phyloP scores from a whole-genome alignment of 2,888 invertebrate genomes.

The Abscondita cerata region DNA sequence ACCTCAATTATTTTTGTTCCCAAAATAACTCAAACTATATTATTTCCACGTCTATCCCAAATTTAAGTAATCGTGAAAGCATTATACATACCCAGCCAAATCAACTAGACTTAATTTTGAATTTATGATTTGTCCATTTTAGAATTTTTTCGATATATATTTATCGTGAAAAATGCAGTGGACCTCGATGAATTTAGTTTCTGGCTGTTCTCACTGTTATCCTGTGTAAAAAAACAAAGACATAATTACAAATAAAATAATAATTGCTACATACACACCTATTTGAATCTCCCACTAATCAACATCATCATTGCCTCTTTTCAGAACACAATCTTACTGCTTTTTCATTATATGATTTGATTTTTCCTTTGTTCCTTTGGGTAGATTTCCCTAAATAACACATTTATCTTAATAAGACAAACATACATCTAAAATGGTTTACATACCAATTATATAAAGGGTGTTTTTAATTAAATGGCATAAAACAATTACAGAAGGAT shows the following conservation, averaged over 20 bases:
- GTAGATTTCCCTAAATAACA: too few species aligned
- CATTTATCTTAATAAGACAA: too few species aligned
- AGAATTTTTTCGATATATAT: constrained; percentile 50
- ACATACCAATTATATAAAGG: too few species aligned
- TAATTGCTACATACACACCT: constrained; percentile 49
- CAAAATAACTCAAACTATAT: too few species aligned
- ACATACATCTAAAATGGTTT: too few species aligned
- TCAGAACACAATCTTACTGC: constrained; percentile 59
- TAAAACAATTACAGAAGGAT: too few species aligned
- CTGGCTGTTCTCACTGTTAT: constrained; percentile 63
- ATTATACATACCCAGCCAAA: constrained; percentile 63
- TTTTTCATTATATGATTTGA: constrained; percentile 60
- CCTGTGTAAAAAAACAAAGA: constrained; percentile 52
- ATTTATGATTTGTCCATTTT: constrained; percentile 51
- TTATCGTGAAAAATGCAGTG: constrained; percentile 60
- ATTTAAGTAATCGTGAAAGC: too few species aligned
- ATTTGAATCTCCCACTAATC: constrained; percentile 61
- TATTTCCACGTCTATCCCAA: too few species aligned
- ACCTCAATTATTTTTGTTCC: too few species aligned
- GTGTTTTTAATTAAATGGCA: too few species aligned
- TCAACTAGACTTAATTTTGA: constrained; percentile 64
- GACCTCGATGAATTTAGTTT: constrained; percentile 64
- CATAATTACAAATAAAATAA: not conserved
- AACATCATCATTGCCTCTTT: constrained; percentile 62
- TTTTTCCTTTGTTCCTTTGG: constrained; percentile 56